These are phyloP conservation scores for Platysteira castanea DNA, from an alignment of 2,113 vertebrate genomes.

Conservation along the genomic window DNA sequence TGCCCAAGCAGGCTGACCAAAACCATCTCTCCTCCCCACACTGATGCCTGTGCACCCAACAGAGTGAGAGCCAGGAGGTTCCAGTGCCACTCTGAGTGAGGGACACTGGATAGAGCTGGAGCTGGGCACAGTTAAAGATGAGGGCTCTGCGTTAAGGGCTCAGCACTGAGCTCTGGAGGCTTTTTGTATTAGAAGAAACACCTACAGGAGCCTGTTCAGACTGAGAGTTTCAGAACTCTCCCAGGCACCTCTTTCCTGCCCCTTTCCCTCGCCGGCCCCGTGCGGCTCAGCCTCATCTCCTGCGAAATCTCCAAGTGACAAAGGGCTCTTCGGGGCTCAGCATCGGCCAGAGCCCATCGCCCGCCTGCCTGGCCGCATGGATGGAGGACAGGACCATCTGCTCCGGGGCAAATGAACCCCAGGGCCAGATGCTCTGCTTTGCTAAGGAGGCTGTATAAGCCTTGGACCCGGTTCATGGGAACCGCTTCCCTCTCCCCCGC, in stretches of 20 bases:
- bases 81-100: neutral
- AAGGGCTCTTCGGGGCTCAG: conserved; percentile 10
- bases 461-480: conserved; percentile 53
- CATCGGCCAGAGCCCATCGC: neutral
- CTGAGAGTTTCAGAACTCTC: neutral
- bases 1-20: neutral
- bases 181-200: neutral
- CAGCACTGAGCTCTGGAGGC: neutral
- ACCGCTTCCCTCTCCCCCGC: conserved; percentile 8
- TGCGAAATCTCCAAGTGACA: neutral
- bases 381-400: conserved; percentile 59
- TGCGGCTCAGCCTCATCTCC: neutral
- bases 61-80: neutral
- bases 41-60: accelerated
- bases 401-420: conserved; percentile 50
- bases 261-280: neutral
- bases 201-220: neutral
- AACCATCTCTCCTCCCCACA: neutral
- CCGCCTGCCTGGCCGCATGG: neutral
- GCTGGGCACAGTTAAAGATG: neutral
- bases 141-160: neutral
- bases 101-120: neutral
- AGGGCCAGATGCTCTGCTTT: conserved; percentile 66
- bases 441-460: conserved; percentile 47
- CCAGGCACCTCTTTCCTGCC: neutral